phyloP scores from a whole-genome alignment of 2,888 invertebrate genomes.

The Drosophila siamana region DNA sequence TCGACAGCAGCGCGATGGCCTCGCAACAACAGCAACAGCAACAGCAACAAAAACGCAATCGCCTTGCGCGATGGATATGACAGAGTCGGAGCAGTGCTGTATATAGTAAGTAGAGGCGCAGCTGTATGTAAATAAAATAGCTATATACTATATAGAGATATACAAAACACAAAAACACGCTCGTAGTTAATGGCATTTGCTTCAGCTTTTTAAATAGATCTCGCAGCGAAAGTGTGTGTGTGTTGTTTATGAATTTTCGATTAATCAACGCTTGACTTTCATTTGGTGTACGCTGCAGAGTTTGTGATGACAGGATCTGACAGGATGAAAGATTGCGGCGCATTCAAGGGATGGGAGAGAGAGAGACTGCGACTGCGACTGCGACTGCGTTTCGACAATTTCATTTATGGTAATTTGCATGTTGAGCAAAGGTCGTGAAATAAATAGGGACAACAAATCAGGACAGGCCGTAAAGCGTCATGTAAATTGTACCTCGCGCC shows the following conservation, averaged over 20 bases:
- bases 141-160: not conserved
- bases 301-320: conserved; percentile 71
- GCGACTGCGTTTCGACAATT: conserved; percentile 62
- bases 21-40: conserved; percentile 11
- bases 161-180: not conserved
- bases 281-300: conserved; percentile 35
- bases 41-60: conserved; percentile 3
- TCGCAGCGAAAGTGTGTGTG: not conserved
- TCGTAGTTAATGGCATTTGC: conserved; percentile 35
- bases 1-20: conserved; percentile 19
- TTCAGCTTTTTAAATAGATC: conserved; percentile 24
- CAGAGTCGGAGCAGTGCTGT: conserved; percentile 10
- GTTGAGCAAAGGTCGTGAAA: conserved; percentile 81
- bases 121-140: conserved; percentile 9
- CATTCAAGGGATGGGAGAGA: not conserved
- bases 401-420: conserved; percentile 84
- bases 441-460: conserved; percentile 75
- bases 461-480: conserved; percentile 62
- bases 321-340: conserved; percentile 71
- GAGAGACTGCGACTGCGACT: not conserved
- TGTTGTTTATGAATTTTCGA: conserved; percentile 63
- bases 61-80: not conserved
- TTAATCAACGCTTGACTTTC: conserved; percentile 73
- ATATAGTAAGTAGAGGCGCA: conserved; percentile 11
- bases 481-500: conserved; percentile 66